Percentiles rank a stretch among this genome's conserved stretches.
Evolutionary conservation across 2,113 vertebrate species (phyloP).

Genomic region (Odocoileus virginianus): DNA sequence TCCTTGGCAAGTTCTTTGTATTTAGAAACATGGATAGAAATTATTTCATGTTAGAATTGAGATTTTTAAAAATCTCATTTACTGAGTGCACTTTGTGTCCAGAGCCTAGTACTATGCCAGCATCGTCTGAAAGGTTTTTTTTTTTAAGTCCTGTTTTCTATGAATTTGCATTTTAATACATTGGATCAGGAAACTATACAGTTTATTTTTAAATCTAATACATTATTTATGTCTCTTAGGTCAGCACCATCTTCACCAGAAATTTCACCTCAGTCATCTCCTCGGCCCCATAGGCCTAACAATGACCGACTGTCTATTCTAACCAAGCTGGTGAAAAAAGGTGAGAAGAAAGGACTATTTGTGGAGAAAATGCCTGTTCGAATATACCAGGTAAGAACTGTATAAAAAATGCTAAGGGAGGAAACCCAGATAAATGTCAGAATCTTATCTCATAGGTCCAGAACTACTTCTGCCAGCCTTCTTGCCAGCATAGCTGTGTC

Average conservation of each 20-base stretch:
- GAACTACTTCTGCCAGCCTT: background rate
- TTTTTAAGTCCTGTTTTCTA: background rate
- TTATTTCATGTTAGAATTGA: background rate
- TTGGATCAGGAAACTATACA: background rate
- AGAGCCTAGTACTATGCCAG: background rate
- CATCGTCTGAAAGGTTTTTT: background rate
- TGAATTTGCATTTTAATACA: background rate
- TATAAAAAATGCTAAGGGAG: background rate
- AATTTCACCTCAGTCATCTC: conserved; percentile 96
- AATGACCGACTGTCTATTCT: conserved; percentile 96
- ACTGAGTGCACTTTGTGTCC: background rate
- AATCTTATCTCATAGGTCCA: background rate
- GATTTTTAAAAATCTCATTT: background rate
- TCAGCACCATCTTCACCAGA: conserved; percentile 98
- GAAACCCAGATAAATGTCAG: background rate
- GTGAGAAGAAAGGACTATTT: conserved; percentile 98
- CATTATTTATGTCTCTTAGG: conserved; percentile 74
- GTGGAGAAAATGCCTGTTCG: conserved; percentile 98
- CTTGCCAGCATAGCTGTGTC: background rate
- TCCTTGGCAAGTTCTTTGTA: background rate
- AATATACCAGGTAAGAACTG: conserved; percentile 92
- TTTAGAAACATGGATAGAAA: background rate
- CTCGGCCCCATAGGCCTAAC: conserved; percentile 94
- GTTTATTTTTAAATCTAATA: background rate
- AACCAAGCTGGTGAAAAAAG: conserved; percentile 96